A percentile compares a stretch with the other conserved stretches of the same genome.
phyloP scores from a whole-genome alignment of 2,797 vertebrate species.

The Rallus crepitans region DNA sequence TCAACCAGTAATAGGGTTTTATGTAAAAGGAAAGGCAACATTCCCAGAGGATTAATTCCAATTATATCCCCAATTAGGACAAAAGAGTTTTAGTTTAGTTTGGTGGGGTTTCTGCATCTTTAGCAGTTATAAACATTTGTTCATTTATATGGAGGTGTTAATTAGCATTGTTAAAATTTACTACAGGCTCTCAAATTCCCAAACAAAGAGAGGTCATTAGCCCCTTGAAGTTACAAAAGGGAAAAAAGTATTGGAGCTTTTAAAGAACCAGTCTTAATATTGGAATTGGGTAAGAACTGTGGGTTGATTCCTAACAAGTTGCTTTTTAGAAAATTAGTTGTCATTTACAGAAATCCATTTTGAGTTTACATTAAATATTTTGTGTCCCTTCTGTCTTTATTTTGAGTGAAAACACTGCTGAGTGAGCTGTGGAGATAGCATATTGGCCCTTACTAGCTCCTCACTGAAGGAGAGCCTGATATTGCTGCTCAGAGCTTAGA shows the following conservation, averaged over 20 bases:
- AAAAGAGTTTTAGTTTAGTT: slow-evolving; percentile 48
- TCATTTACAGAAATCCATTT: neutral
- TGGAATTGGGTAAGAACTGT: neutral
- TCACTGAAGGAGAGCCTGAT: neutral
- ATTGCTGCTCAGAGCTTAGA: neutral
- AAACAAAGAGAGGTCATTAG: neutral
- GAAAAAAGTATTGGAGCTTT: neutral
- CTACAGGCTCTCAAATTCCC: neutral
- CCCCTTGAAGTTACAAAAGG: neutral
- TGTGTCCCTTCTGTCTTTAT: neutral
- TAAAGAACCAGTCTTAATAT: neutral
- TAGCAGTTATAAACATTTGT: slow-evolving; percentile 33
- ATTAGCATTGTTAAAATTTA: slow-evolving; percentile 30
- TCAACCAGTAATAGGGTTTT: slow-evolving; percentile 65
- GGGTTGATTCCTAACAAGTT: neutral
- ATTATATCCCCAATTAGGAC: slow-evolving; percentile 48
- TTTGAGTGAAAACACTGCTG: neutral
- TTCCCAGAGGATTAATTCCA: slow-evolving; percentile 60
- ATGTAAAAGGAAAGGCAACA: slow-evolving; percentile 34
- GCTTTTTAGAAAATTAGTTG: neutral
- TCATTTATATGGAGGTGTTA: neutral
- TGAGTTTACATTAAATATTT: neutral
- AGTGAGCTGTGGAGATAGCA: neutral
- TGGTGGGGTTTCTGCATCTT: slow-evolving; percentile 46
- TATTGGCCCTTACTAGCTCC: neutral